Evolutionary conservation across 2,113 vertebrate species (phyloP).

Genomic region (Labrus mixtus): DNA sequence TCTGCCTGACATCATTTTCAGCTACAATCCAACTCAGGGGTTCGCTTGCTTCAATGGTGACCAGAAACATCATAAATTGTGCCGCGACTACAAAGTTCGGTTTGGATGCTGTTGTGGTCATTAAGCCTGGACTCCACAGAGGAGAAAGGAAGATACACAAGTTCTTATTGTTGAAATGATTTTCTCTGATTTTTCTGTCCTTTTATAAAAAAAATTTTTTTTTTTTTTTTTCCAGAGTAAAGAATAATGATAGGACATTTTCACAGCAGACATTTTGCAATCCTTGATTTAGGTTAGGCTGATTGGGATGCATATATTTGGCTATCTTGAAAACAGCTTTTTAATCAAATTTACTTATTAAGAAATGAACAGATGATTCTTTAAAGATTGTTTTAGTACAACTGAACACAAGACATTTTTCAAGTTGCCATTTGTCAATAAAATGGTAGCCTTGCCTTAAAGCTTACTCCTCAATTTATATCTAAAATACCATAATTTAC

Average conservation of each 20-base stretch:
- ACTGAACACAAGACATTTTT: no score
- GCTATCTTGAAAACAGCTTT: no score
- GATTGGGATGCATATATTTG: no score
- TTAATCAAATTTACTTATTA: no score
- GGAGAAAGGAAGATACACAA: background rate
- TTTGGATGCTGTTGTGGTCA: slow-evolving; percentile 48
- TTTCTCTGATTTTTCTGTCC: background rate
- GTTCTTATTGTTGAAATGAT: background rate
- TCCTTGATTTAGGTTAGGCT: no score
- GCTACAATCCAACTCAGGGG: slow-evolving; percentile 35
- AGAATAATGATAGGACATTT: background rate
- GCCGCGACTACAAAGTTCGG: slow-evolving; percentile 55
- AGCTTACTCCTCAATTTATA: no score
- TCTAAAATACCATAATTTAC: no score
- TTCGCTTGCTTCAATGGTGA: slow-evolving; percentile 27
- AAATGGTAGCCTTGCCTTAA: no score
- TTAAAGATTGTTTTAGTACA: no score
- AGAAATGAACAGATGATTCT: no score
- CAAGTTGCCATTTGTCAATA: no score
- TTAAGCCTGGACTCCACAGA: background rate
- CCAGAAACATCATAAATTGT: background rate
- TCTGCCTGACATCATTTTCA: slow-evolving; percentile 7
- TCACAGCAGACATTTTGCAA: background rate
- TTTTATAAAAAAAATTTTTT: background rate
- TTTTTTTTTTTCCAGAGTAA: background rate